Evolutionary conservation across 1,140 invertebrate species (phyloP).

Genomic region (Aricia agestis): DNA sequence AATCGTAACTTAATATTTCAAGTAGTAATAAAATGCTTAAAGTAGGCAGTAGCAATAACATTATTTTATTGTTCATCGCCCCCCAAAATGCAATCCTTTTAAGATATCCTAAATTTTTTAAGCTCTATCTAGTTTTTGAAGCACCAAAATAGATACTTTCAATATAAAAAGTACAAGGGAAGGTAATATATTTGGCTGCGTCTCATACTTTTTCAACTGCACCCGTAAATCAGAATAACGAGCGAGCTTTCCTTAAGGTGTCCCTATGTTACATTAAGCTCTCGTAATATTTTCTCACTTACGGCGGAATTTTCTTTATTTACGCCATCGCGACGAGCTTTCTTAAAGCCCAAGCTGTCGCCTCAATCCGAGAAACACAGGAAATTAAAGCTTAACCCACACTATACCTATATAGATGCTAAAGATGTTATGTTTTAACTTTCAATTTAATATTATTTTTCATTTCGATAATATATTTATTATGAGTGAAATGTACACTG

Average conservation of each 20-base stretch:
- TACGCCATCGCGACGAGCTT: constrained; percentile 45
- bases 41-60: no score
- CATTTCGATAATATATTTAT: no score
- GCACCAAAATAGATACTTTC: no score
- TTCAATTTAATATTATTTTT: no score
- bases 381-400: constrained; percentile 42
- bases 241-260: constrained; percentile 59
- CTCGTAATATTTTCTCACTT: constrained; percentile 71
- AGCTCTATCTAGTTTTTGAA: no score
- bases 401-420: not conserved
- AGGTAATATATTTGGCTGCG: constrained; percentile 28
- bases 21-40: no score
- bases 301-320: constrained; percentile 68
- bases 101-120: no score
- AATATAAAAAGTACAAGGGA: no score
- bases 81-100: no score
- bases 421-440: not conserved
- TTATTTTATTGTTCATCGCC: no score
- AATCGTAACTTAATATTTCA: no score
- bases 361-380: constrained; percentile 46
- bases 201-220: constrained; percentile 54
- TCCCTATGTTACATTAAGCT: constrained; percentile 65
- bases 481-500: no score
- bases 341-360: constrained; percentile 47
- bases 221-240: constrained; percentile 71